Base-by-base conservation (phyloP, 2,797 vertebrate genomes). In the Hephaestus fuliginosus region DNA sequence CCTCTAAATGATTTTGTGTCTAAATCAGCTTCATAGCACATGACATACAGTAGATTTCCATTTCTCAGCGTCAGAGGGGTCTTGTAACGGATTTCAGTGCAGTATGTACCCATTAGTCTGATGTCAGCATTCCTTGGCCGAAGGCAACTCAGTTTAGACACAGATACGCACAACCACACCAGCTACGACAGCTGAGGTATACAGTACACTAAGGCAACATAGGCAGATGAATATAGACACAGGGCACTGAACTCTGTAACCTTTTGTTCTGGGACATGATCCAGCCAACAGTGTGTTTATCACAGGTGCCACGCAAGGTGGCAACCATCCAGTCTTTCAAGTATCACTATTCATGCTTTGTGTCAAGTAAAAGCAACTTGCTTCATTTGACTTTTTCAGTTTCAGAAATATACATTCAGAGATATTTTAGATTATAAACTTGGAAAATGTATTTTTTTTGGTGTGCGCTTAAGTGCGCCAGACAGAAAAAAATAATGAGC, bases 181-280 rank as follows among this genome's bases (percentile, higher is more conserved):
- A 62, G 11, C 52, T 71, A 58, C 30, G 58, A 82, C 79, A 88
- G 84, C 81, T 88, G 85, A 86, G 68, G 41, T 73, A 33, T 28
- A 74, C 7, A 49, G 78, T 48, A 72, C 36, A 60, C 41, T 62
- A 43, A 65, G 85, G 83, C 39, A 82, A 82, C 64, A 81, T 52
- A 74, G 67, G 57, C 70, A 66, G 85, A 88, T 84, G 76, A 88
- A 86, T 70, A 72, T 56, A 66, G 66, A 92, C 85, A 88, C 84
- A 88, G 91, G 88, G 70, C 74, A 56, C 46, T 90, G 93, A 92
- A 88, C 91, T 83, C 78, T 63, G 65, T 86, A 81, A 90, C 89
- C 80, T 90, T 94, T 94, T 91, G 84, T 91, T 82, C 91, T 68
- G 51, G 81, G 55, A 82, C 57, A 1, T 44, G 62, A 86, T 78